Evolutionary conservation across 2,797 vertebrate genomes (phyloP), one percentile per base, ranked within the genome.

Genomic region (Poecilia picta): DNA sequence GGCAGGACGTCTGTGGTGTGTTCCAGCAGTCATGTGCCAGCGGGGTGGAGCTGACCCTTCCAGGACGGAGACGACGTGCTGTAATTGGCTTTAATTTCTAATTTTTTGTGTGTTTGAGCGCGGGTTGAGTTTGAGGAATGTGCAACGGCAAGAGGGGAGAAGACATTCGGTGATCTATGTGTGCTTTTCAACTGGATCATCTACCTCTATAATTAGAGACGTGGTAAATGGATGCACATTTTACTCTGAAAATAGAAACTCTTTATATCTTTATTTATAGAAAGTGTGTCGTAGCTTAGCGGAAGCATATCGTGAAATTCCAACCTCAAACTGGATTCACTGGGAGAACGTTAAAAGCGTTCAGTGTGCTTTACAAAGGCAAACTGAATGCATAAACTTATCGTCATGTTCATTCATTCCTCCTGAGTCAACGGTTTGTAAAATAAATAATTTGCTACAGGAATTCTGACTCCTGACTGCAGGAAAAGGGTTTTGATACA

Each of bases 51-150:
- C 79, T 90, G 90, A 93, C 90, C 90, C 91, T 25, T 86, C 72
- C 89, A 68, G 75, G 39, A 47, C 46, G 43, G 75, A 83, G 77
- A 74, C 28, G 20, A 77, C 57, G 77, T 8, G 43, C 90, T 91
- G 79, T 93, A 92, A 93, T 93, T 92, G 90, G 83, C 81, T 88
- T 89, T 89, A 85, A 89, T 89, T 85, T 62, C 18, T 11, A 11
- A 11, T 43, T 51, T 47, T 51, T 86, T 81, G 79, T 83, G 86
- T 79, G 88, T 88, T 82, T 87, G 81, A 88, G 76, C 78, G 79
- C 72, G 62, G 87, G 59, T 76, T 79, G 82, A 86, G 78, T 81
- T 80, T 33, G 51, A 90, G 87, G 88, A 89, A 92, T 93, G 86
- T 87, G 68, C 53, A 13, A 73, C 16, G 28, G 57, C 41, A 4